Conservation (phyloP, 2,113 vertebrate genomes). For the Melanocharis versteri region DNA sequence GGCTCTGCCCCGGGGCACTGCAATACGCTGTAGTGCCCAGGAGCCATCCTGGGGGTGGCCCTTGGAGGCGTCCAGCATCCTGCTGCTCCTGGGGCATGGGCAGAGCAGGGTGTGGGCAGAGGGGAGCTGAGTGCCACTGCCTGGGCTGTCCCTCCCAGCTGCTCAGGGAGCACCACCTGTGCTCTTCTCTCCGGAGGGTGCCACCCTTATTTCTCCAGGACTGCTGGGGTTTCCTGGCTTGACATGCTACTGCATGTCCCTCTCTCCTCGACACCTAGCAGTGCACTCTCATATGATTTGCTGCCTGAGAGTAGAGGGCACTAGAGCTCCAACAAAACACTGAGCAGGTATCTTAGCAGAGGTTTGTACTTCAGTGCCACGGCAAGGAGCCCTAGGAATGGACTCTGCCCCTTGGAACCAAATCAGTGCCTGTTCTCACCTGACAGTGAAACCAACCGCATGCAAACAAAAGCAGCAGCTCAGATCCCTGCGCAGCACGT, state of each 20-base stretch:
- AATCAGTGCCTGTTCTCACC: neutral
- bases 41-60: neutral
- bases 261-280: neutral
- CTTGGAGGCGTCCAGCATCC: neutral
- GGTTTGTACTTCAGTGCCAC: neutral
- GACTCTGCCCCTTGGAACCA: neutral
- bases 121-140: neutral
- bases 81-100: neutral
- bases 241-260: neutral
- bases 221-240: neutral
- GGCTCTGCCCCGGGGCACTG: neutral
- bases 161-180: neutral
- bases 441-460: neutral
- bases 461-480: neutral
- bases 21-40: accelerated
- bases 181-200: neutral
- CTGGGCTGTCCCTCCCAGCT: neutral
- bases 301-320: neutral
- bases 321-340: neutral
- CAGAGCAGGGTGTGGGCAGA: neutral
- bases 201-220: neutral
- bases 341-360: neutral
- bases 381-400: neutral
- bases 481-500: accelerated
- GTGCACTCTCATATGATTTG: neutral